Evolutionary conservation across 2,797 vertebrate genomes (phyloP).

Genomic region (Ambastaia sidthimunki): DNA sequence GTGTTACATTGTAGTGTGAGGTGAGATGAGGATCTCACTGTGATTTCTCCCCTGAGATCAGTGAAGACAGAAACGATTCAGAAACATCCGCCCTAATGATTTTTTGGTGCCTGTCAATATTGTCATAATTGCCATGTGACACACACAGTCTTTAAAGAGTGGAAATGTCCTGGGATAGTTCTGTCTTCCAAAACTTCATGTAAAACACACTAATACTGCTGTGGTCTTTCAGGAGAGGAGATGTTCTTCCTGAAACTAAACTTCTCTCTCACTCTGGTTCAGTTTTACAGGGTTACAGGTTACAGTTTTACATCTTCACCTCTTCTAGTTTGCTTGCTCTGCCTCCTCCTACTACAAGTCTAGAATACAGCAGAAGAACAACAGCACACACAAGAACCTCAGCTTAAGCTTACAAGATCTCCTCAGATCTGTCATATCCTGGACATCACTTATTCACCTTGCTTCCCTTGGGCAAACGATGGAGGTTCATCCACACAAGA

Average conservation of each 20-base stretch:
- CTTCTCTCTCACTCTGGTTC: no score
- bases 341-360: background rate
- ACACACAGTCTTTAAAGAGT: background rate
- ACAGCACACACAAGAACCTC: slow-evolving; percentile 2
- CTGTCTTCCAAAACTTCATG: background rate
- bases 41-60: background rate
- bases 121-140: background rate
- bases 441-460: slow-evolving; percentile 5
- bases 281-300: no score
- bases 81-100: background rate
- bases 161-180: background rate
- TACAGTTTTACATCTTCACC: background rate
- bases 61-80: no score
- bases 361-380: background rate
- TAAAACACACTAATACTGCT: background rate
- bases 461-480: background rate
- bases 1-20: background rate
- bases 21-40: background rate
- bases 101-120: background rate
- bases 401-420: background rate
- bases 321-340: background rate
- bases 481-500: slow-evolving; percentile 21
- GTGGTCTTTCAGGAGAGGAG: background rate
- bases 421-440: slow-evolving; percentile 15
- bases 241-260: no score